phyloP scores from a whole-genome alignment of 2,797 vertebrate species.

The Austrolebias charrua region DNA sequence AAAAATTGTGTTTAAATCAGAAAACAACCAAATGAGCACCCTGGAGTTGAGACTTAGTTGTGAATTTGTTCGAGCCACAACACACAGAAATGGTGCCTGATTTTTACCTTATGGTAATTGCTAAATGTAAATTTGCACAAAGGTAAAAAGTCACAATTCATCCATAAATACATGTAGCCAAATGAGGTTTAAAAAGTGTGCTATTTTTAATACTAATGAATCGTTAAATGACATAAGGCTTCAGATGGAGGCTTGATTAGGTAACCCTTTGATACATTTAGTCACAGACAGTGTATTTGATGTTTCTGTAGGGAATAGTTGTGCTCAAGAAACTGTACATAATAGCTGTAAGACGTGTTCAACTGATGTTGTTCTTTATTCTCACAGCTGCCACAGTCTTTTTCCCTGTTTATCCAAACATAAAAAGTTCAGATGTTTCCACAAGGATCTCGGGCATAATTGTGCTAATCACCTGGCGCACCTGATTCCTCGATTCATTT shows the following conservation, averaged over 20 bases:
- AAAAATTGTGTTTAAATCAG: background rate
- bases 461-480: constrained; percentile 73
- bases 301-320: background rate
- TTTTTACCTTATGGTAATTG: too few relatives aligned
- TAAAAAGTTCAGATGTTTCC: constrained; percentile 51
- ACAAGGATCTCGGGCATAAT: constrained; percentile 56
- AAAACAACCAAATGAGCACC: background rate
- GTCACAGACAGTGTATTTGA: constrained; percentile 13
- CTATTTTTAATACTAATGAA: background rate
- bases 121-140: too few relatives aligned
- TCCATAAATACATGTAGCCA: too few relatives aligned
- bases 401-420: constrained; percentile 46
- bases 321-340: constrained; percentile 3
- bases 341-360: constrained; percentile 1
- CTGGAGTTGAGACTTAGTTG: too few relatives aligned
- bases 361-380: constrained; percentile 3
- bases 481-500: constrained; percentile 73
- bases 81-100: too few relatives aligned
- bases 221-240: background rate
- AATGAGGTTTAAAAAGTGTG: background rate
- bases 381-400: constrained; percentile 20
- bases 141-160: too few relatives aligned
- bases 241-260: background rate
- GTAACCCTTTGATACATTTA: constrained; percentile 8
- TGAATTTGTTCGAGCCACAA: too few relatives aligned